Conservation (phyloP, 2,888 invertebrate species). For the Orthonevra nobilis region DNA sequence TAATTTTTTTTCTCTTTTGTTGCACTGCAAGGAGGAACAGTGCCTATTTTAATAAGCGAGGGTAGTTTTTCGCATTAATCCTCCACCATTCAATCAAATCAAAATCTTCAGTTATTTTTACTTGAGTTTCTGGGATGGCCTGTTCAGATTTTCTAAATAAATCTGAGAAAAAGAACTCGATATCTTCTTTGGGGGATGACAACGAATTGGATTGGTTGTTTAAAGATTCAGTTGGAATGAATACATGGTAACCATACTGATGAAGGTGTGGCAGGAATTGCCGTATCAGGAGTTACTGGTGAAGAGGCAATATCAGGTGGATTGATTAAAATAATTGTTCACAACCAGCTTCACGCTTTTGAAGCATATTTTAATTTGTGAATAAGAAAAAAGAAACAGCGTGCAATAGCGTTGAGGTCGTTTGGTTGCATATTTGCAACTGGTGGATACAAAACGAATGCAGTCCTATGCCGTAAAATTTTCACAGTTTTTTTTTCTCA, state of each 20-base stretch:
- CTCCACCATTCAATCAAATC: conserved; percentile 47
- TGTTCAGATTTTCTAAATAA: conserved; percentile 11
- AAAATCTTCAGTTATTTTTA: conserved; percentile 47
- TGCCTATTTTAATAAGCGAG: conserved; percentile 46
- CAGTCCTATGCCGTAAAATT: conserved; percentile 55
- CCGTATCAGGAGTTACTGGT: conserved; percentile 2
- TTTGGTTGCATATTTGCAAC: conserved; percentile 39
- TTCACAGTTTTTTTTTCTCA: no score
- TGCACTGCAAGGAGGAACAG: conserved; percentile 60
- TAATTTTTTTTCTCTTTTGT: no score
- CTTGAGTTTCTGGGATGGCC: conserved; percentile 11
- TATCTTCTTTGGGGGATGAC: conserved; percentile 28
- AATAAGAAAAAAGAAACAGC: conserved; percentile 43
- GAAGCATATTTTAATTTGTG: conserved; percentile 16
- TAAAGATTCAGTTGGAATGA: not conserved
- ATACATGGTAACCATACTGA: not conserved
- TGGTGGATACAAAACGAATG: conserved; percentile 48
- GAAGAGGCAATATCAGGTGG: not conserved
- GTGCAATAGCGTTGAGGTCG: conserved; percentile 34
- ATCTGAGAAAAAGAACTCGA: conserved; percentile 52
- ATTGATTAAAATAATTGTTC: conserved; percentile 6
- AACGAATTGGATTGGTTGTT: not conserved
- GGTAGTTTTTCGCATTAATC: conserved; percentile 31
- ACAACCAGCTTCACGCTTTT: conserved; percentile 15
- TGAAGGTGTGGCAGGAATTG: conserved; percentile 4